phyloP scores from a whole-genome alignment of 2,888 invertebrate genomes.

The Leptinotarsa juncta region DNA sequence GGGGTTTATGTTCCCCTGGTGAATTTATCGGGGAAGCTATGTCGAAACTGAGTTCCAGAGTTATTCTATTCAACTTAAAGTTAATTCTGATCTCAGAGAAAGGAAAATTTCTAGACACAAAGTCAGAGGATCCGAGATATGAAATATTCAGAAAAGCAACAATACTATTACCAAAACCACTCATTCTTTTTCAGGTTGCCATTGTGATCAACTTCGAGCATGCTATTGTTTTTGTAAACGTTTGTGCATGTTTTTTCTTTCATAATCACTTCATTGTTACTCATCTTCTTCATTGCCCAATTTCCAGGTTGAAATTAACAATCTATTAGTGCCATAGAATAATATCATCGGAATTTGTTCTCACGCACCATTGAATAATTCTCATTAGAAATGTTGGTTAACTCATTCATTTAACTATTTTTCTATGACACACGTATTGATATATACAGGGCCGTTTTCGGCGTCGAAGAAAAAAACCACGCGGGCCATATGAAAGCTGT shows the following conservation, averaged over 20 bases:
- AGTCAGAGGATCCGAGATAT: neutral
- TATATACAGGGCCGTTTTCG: conserved; percentile 87
- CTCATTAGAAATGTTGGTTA: neutral
- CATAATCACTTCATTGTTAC: neutral
- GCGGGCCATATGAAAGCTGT: conserved; percentile 97
- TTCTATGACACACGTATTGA: conserved; percentile 36
- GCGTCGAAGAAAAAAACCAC: conserved; percentile 94
- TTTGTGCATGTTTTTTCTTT: conserved; percentile 3
- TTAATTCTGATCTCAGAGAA: too few species aligned
- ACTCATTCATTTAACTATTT: conserved; percentile 14
- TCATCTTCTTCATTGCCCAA: neutral
- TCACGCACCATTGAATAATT: neutral
- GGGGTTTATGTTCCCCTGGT: too few species aligned
- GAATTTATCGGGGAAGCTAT: too few species aligned
- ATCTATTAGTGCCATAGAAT: conserved; percentile 11
- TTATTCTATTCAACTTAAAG: too few species aligned
- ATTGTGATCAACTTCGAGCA: neutral
- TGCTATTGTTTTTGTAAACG: neutral
- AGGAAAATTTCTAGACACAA: neutral
- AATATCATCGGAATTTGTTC: neutral
- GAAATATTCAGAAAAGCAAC: neutral
- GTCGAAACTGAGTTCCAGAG: too few species aligned
- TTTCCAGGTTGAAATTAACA: conserved; percentile 1
- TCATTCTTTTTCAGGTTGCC: neutral
- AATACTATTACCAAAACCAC: neutral